Conservation (phyloP, 2,888 invertebrate genomes). For the Ennomos erosarius region DNA sequence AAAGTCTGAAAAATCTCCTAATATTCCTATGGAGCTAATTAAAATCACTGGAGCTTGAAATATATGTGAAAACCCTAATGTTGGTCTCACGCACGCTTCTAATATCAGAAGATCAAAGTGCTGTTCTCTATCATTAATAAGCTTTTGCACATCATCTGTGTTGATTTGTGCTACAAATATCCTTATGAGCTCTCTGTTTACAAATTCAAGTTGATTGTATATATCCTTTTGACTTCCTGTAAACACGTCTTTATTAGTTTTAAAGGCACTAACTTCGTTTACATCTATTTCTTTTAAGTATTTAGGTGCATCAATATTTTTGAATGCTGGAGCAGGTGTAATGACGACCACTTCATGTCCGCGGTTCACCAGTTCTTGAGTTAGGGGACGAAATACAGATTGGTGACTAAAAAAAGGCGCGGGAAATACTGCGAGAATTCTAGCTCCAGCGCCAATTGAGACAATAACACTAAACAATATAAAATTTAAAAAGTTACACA, state of each 20-base stretch:
- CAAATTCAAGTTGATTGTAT: neutral
- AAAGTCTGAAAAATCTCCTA: too few relatives aligned
- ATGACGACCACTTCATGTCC: slow-evolving; percentile 63
- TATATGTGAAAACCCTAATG: slow-evolving; percentile 43
- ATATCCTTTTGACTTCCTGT: slow-evolving; percentile 27
- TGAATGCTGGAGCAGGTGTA: slow-evolving; percentile 62
- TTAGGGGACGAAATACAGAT: slow-evolving; percentile 58
- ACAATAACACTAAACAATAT: neutral
- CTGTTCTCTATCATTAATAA: slow-evolving; percentile 37
- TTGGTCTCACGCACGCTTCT: slow-evolving; percentile 43
- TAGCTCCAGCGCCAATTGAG: neutral
- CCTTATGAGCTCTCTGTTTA: neutral
- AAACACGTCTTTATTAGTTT: slow-evolving; percentile 42
- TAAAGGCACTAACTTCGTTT: slow-evolving; percentile 24
- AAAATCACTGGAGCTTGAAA: slow-evolving; percentile 52
- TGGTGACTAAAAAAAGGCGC: slow-evolving; percentile 59
- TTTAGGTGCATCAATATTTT: slow-evolving; percentile 30
- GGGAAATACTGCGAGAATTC: slow-evolving; percentile 44
- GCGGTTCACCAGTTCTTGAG: too few relatives aligned
- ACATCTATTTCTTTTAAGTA: slow-evolving; percentile 59
- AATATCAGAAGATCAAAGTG: slow-evolving; percentile 51
- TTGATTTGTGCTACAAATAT: slow-evolving; percentile 41
- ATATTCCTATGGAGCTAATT: slow-evolving; percentile 52
- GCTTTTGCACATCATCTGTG: slow-evolving; percentile 38
- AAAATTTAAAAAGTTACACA: too few relatives aligned